Conservation (phyloP, 2,888 invertebrate species). For the Hypomecis punctinalis region DNA sequence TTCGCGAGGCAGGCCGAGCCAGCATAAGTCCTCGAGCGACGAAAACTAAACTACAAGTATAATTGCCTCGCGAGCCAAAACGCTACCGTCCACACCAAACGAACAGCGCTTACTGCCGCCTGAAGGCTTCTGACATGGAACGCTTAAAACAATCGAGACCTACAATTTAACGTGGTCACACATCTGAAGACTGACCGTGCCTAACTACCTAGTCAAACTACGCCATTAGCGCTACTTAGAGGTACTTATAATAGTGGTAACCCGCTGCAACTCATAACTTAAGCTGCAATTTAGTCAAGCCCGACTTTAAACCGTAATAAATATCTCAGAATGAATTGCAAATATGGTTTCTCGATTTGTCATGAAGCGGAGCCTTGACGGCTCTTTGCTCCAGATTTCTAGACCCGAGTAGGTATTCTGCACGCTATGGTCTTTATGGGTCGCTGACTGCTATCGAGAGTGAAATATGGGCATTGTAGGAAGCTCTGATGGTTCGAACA, state of each 20-base stretch:
- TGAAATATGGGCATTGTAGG: conserved; percentile 23
- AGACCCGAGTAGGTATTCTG: conserved; percentile 35
- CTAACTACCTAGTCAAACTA: too few relatives aligned
- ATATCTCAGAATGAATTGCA: conserved; percentile 61
- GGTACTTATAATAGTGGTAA: background rate
- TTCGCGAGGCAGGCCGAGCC: too few relatives aligned
- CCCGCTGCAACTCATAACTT: conserved; percentile 19
- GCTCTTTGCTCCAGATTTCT: conserved; percentile 48
- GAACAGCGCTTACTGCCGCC: too few relatives aligned
- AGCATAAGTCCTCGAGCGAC: too few relatives aligned
- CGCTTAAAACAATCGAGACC: too few relatives aligned
- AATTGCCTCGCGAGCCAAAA: too few relatives aligned
- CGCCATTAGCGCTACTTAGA: too few relatives aligned
- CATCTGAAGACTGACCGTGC: too few relatives aligned
- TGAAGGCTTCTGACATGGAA: too few relatives aligned
- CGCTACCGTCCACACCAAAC: too few relatives aligned
- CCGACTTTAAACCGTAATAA: conserved; percentile 58
- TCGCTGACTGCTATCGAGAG: conserved; percentile 36
- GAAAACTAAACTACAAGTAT: too few relatives aligned
- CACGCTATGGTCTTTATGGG: conserved; percentile 39
- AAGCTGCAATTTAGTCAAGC: conserved; percentile 18
- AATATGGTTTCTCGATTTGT: conserved; percentile 59
- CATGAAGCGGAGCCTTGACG: conserved; percentile 53
- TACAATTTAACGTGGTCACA: too few relatives aligned
- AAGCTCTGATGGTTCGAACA: background rate